These are phyloP conservation scores for Vanessa atalanta DNA, from an alignment of 1,140 invertebrate species.

Conservation along the genomic window DNA sequence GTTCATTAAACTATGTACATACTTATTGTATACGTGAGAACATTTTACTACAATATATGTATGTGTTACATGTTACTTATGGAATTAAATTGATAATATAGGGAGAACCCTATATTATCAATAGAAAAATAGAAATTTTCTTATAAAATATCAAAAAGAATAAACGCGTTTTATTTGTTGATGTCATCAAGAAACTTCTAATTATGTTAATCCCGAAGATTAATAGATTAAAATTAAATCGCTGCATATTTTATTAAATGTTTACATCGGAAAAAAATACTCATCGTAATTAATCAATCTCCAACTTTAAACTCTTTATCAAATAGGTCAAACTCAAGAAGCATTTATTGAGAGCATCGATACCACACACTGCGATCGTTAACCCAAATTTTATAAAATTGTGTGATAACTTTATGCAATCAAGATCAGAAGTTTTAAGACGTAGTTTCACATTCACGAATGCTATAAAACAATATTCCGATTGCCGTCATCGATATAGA, in stretches of 20 bases:
- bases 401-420: slow-evolving; percentile 9
- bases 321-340: slow-evolving; percentile 16
- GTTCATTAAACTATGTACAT: too few relatives aligned
- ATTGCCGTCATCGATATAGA: not conserved
- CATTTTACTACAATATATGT: too few relatives aligned
- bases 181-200: too few relatives aligned
- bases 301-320: slow-evolving; percentile 2
- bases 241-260: not conserved
- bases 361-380: slow-evolving; percentile 15
- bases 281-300: slow-evolving; percentile 1
- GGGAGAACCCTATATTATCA: too few relatives aligned
- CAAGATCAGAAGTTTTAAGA: not conserved
- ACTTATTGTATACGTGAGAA: too few relatives aligned
- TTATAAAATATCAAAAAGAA: too few relatives aligned
- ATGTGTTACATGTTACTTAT: too few relatives aligned
- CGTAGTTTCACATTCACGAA: not conserved
- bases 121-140: too few relatives aligned
- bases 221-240: not conserved
- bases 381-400: slow-evolving; percentile 23
- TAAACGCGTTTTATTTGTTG: too few relatives aligned
- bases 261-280: not conserved
- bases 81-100: too few relatives aligned
- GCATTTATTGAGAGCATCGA: slow-evolving; percentile 9
- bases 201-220: too few relatives aligned
- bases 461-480: slow-evolving; percentile 13